Conservation (phyloP, 1,140 invertebrate species). For the Ephestia elutella region DNA sequence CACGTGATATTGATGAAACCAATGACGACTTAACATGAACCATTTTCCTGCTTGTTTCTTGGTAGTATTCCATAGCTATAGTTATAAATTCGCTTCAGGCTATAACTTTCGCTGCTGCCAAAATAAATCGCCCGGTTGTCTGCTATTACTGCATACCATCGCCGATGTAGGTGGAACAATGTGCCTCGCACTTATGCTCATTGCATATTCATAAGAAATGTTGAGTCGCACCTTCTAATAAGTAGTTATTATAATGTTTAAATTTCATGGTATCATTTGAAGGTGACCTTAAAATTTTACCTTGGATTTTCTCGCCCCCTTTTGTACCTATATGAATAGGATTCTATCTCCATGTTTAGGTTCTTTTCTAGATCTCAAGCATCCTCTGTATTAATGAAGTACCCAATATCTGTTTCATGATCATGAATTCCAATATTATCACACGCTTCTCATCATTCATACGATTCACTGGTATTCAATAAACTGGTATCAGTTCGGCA, state of each 20-base stretch:
- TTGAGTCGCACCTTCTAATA: conserved; percentile 1
- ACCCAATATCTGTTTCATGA: too few relatives aligned
- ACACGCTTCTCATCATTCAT: too few relatives aligned
- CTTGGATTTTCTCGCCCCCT: too few relatives aligned
- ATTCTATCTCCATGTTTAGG: too few relatives aligned
- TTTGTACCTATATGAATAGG: too few relatives aligned
- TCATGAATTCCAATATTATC: too few relatives aligned
- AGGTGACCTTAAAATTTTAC: too few relatives aligned
- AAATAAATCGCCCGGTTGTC: background rate
- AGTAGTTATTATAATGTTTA: background rate
- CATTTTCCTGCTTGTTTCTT: background rate
- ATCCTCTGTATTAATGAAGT: too few relatives aligned
- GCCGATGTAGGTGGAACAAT: conserved; percentile 36
- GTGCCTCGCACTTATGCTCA: conserved; percentile 19
- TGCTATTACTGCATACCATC: conserved; percentile 17
- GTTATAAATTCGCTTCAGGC: background rate
- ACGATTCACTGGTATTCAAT: background rate
- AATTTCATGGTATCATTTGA: background rate
- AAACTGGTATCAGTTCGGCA: background rate
- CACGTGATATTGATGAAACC: too few relatives aligned
- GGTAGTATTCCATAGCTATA: background rate
- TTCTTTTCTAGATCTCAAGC: too few relatives aligned
- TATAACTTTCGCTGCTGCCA: background rate
- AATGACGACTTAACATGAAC: too few relatives aligned
- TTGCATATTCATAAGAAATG: conserved; percentile 37